Evolutionary conservation across 1,140 invertebrate genomes (phyloP).

Genomic region (Drosophila funebris): DNA sequence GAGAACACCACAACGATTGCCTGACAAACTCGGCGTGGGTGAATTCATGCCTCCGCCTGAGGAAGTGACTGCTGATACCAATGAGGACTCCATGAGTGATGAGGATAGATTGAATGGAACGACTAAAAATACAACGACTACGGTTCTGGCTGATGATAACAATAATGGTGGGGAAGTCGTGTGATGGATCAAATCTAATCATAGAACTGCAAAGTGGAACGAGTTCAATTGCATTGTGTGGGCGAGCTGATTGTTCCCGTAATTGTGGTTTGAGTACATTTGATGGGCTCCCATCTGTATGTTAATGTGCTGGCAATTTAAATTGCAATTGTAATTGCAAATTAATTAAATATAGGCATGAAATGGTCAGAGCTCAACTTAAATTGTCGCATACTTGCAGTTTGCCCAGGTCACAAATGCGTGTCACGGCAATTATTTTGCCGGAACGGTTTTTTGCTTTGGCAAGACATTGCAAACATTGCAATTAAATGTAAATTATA

Average conservation of each 20-base stretch:
- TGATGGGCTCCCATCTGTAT: neutral
- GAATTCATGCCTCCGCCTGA: constrained; percentile 56
- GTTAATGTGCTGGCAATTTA: constrained; percentile 14
- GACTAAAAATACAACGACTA: neutral
- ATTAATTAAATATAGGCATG: constrained; percentile 60
- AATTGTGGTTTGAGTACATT: constrained; percentile 3
- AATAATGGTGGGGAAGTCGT: neutral
- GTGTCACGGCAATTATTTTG: constrained; percentile 15
- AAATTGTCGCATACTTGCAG: neutral
- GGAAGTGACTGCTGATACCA: constrained; percentile 12
- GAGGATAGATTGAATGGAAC: neutral
- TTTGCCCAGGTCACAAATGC: constrained; percentile 3
- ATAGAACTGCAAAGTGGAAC: constrained; percentile 17
- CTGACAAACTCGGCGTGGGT: constrained; percentile 57
- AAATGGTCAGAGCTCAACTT: constrained; percentile 8
- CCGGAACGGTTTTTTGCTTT: constrained; percentile 26
- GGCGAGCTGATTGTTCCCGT: neutral
- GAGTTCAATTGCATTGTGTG: constrained; percentile 33
- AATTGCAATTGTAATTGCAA: constrained; percentile 63
- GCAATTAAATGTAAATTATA: constrained; percentile 32
- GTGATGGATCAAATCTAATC: neutral
- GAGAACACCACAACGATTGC: constrained; percentile 50
- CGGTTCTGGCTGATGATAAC: neutral
- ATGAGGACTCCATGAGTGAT: constrained; percentile 17
- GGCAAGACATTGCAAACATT: constrained; percentile 24